Conservation (phyloP, 2,113 vertebrate species). For the Megalops atlanticus region DNA sequence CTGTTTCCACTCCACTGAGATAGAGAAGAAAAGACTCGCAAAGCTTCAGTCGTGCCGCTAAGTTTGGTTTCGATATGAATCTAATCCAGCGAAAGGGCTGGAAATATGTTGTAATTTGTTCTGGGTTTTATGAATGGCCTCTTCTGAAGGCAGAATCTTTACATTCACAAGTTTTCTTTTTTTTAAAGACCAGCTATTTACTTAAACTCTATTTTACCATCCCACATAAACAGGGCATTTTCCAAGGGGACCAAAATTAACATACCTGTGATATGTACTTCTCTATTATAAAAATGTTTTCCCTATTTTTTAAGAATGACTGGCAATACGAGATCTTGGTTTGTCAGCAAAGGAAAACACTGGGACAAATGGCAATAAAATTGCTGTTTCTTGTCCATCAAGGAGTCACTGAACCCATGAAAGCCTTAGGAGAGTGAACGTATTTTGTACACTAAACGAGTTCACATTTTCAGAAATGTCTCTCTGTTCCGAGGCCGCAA, state of each 20-base stretch:
- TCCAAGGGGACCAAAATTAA: not conserved
- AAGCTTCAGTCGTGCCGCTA: slow-evolving; percentile 54
- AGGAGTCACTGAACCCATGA: not conserved
- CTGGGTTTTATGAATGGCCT: slow-evolving; percentile 63
- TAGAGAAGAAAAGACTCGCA: slow-evolving; percentile 42
- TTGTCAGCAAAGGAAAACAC: not conserved
- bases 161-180: slow-evolving; percentile 23
- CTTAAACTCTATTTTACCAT: slow-evolving; percentile 10
- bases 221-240: not conserved
- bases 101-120: slow-evolving; percentile 48
- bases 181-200: slow-evolving; percentile 36
- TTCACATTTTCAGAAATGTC: not conserved
- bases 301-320: not conserved
- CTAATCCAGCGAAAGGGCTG: slow-evolving; percentile 51
- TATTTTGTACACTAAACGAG: not conserved
- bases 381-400: not conserved
- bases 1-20: slow-evolving; percentile 31
- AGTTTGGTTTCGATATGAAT: slow-evolving; percentile 64
- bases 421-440: not conserved
- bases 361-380: not conserved
- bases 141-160: slow-evolving; percentile 53
- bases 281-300: not conserved
- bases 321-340: not conserved
- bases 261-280: not conserved
- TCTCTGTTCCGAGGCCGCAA: not conserved